phyloP scores from a whole-genome alignment of 2,113 vertebrate species.

The Neolamprologus brichardi region DNA sequence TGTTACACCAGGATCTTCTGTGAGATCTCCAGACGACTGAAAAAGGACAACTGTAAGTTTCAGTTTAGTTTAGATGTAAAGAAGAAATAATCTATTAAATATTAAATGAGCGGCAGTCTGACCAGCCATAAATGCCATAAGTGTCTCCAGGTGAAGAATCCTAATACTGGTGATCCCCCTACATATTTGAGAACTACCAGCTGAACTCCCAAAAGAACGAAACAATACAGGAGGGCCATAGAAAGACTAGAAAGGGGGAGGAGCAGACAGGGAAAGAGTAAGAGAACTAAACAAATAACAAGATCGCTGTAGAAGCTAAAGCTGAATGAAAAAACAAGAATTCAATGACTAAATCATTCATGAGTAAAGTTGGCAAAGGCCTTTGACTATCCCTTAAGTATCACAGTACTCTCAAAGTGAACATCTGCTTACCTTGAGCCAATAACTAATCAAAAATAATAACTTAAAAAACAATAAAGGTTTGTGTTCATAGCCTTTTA shows the following conservation, averaged over 20 bases:
- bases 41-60: constrained; percentile 59
- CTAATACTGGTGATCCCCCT: neutral
- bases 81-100: neutral
- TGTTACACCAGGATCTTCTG: constrained; percentile 73
- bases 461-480: neutral
- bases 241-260: neutral
- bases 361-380: neutral
- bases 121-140: neutral
- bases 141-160: neutral
- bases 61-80: neutral
- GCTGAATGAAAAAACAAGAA: neutral
- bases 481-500: neutral
- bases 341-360: neutral
- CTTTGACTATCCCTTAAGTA: neutral
- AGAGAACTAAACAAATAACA: neutral
- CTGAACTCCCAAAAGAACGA: neutral
- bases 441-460: neutral
- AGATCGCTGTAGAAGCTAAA: neutral
- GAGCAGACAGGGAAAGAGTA: neutral
- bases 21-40: constrained; percentile 72
- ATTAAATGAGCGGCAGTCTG: neutral
- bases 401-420: neutral
- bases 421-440: neutral
- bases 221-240: neutral
- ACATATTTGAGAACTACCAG: neutral